Conservation (phyloP, 2,797 vertebrate genomes). For the Acropternis orthonyx region DNA sequence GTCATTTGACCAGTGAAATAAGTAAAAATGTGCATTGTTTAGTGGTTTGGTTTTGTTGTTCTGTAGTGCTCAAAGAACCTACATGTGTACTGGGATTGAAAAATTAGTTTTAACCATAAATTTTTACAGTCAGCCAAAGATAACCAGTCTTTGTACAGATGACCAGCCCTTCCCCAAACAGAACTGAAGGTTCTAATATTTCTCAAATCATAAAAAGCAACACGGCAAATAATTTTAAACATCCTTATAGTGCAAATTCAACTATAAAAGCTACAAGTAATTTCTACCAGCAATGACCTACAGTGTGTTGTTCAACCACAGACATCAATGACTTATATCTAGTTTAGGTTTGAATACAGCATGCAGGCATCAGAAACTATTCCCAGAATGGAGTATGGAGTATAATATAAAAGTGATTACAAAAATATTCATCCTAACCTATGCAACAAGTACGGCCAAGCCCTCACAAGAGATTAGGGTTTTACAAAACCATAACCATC, state of each 20-base stretch:
- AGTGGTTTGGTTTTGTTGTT: background rate
- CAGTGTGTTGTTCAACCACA: background rate
- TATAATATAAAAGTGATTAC: background rate
- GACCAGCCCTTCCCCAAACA: background rate
- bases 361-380: background rate
- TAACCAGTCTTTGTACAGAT: background rate
- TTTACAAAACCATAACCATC: background rate
- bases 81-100: background rate
- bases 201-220: background rate
- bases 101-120: background rate
- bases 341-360: background rate
- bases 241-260: background rate
- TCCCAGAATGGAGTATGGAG: background rate
- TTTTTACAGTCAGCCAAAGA: background rate
- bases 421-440: background rate
- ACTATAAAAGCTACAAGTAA: background rate
- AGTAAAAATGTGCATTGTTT: background rate
- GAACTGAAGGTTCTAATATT: background rate
- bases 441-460: background rate
- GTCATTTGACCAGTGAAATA: background rate
- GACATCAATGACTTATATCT: background rate
- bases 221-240: background rate
- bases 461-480: background rate
- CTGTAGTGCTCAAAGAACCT: background rate
- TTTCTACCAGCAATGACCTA: background rate